Conservation (phyloP, 1,140 invertebrate species). For the Scaptomyza hsui region DNA sequence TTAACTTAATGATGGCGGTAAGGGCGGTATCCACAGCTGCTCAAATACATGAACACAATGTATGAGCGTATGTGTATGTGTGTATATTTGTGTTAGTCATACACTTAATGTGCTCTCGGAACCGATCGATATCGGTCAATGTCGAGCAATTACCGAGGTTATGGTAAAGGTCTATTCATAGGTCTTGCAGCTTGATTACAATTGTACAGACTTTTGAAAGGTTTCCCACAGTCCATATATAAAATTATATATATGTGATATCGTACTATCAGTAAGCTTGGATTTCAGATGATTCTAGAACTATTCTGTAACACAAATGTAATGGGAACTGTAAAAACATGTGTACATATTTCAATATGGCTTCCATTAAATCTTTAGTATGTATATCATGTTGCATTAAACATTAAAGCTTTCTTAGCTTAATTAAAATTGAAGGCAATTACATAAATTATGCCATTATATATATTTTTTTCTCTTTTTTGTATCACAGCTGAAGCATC, state of each 20-base stretch:
- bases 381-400: no score
- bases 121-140: slow-evolving; percentile 49
- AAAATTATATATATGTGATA: background rate
- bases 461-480: no score
- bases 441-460: no score
- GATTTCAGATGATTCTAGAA: slow-evolving; percentile 2
- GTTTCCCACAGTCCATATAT: slow-evolving; percentile 13
- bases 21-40: slow-evolving; percentile 4
- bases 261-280: background rate
- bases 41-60: slow-evolving; percentile 7
- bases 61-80: slow-evolving; percentile 11
- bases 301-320: no score
- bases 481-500: no score
- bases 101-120: slow-evolving; percentile 2
- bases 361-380: no score
- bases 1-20: background rate
- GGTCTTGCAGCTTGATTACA: slow-evolving; percentile 17
- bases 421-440: no score
- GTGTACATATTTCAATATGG: slow-evolving; percentile 4
- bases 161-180: slow-evolving; percentile 13
- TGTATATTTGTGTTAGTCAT: slow-evolving; percentile 2
- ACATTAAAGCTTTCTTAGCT: no score
- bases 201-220: slow-evolving; percentile 18
- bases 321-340: slow-evolving; percentile 13
- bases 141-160: slow-evolving; percentile 37